phyloP scores from a whole-genome alignment of 2,113 vertebrate species.

The Salvelinus namaycush region DNA sequence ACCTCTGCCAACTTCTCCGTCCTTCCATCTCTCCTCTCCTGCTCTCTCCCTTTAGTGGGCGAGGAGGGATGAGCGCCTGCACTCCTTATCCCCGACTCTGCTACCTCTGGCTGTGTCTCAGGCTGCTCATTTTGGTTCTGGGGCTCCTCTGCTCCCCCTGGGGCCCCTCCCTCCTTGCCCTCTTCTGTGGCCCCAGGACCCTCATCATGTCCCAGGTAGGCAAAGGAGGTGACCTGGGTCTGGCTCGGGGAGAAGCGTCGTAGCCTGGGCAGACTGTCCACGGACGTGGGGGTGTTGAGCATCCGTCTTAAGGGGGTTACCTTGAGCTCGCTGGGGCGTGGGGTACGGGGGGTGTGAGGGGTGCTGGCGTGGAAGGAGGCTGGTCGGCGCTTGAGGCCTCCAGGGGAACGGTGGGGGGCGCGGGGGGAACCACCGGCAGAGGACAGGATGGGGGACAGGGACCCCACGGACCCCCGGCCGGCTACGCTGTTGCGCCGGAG shows the following conservation, averaged over 20 bases:
- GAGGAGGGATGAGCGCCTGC: constrained; percentile 24
- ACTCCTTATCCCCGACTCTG: constrained; percentile 1
- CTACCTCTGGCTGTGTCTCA: not conserved
- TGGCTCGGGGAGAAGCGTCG: constrained; percentile 90
- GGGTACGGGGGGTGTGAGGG: constrained; percentile 70
- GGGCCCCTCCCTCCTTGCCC: not conserved
- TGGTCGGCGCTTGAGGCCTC: constrained; percentile 81
- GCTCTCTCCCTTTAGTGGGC: constrained; percentile 38
- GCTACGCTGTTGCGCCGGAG: constrained; percentile 79
- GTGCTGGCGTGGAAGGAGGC: constrained; percentile 85
- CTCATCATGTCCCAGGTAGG: constrained; percentile 85
- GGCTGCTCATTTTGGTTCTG: not conserved
- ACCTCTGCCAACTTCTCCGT: constrained; percentile 75
- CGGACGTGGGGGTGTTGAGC: constrained; percentile 89
- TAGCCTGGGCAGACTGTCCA: constrained; percentile 92
- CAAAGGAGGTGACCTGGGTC: constrained; percentile 86
- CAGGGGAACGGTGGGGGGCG: constrained; percentile 80
- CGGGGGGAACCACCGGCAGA: constrained; percentile 83
- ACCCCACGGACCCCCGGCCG: constrained; percentile 77
- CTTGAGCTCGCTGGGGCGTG: constrained; percentile 91
- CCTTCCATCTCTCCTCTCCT: constrained; percentile 7
- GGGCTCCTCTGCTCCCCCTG: not conserved
- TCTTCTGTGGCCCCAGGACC: constrained; percentile 33
- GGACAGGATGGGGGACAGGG: constrained; percentile 76
- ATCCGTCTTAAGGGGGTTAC: constrained; percentile 90